phyloP scores from a whole-genome alignment of 2,888 invertebrate species.

The Drosophila mimetica region DNA sequence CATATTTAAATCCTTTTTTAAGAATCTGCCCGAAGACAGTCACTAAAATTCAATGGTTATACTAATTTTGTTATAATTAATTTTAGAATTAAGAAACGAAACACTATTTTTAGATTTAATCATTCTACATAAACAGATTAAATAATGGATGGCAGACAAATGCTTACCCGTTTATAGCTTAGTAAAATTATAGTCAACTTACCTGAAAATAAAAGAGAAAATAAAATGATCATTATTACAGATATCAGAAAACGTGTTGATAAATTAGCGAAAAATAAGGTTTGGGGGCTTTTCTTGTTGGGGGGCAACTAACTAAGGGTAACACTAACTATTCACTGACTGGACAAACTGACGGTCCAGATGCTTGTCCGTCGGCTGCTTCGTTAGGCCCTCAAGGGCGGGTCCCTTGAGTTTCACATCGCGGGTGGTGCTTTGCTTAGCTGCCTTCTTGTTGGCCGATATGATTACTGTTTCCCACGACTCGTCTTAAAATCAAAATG shows the following conservation, averaged over 20 bases:
- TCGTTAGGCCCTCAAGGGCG: neutral
- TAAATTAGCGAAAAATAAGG: neutral
- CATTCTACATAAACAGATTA: too few species aligned
- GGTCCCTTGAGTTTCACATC: constrained; percentile 12
- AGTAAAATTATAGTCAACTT: constrained; percentile 49
- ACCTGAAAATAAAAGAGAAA: constrained; percentile 57
- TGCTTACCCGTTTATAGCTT: constrained; percentile 20
- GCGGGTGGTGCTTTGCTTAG: neutral
- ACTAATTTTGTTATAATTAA: too few species aligned
- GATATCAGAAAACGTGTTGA: neutral
- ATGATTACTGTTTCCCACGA: constrained; percentile 4
- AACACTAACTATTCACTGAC: constrained; percentile 6
- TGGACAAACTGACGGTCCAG: constrained; percentile 7
- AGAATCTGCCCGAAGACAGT: too few species aligned
- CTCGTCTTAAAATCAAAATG: neutral
- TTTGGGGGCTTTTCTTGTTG: too few species aligned
- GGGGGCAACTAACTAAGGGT: neutral
- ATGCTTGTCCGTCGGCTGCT: neutral
- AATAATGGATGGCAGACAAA: constrained; percentile 6
- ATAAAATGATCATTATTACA: constrained; percentile 17
- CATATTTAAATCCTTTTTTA: too few species aligned
- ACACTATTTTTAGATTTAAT: too few species aligned
- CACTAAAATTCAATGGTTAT: too few species aligned
- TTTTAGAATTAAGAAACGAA: too few species aligned
- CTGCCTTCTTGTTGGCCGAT: constrained; percentile 1